Evolutionary conservation across 2,113 vertebrate genomes (phyloP), one percentile per base, ranked within the genome.

Genomic region (Chroicocephalus ridibundus): DNA sequence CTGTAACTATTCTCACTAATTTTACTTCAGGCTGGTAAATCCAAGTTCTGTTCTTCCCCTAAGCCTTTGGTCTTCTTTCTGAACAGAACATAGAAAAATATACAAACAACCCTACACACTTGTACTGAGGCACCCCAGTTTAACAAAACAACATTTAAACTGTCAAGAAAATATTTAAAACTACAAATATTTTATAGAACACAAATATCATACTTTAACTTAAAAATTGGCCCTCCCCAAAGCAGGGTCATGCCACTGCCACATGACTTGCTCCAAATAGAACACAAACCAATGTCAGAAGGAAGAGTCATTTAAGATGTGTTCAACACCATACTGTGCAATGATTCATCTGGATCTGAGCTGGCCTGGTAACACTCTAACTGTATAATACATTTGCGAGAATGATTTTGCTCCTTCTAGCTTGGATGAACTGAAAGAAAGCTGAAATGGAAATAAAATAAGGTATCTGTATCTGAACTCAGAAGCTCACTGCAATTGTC

Each of bases 231-330:
- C 21, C 27, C 12, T 51, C 20, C 13, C 14, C 7, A 58, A n/a
- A 82, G 6, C 26, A 81, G 13, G 24, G 76, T 46, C 29, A 29
- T 13, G 38, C 32, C 7, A 20, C 13, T 38, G 47, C 26, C 49
- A 55, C 13, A 40, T 16, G 13, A 81, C 52, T 27, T 47, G 34
- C 26, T 65, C 57, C 46, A 24, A 44, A 60, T 5, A 46, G 24
- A 55, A 57, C 9, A n/a, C 19, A 69, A 69, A 70, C 5, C 5
- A 27, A 51, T 0, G 2, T 6, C 0, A 2, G 9, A 7, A 9
- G 8, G 19, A 44, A 62, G 42, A 22, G 29, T 66, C 24, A 55
- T 40, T 54, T 54, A 44, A 32, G 5, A 18, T 21, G 13, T 9
- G 6, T 51, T 78, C 31, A 51, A 51, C 32, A 51, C 4, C 7